phyloP scores from a whole-genome alignment of 2,888 invertebrate genomes.

The Limnephilus auricula region DNA sequence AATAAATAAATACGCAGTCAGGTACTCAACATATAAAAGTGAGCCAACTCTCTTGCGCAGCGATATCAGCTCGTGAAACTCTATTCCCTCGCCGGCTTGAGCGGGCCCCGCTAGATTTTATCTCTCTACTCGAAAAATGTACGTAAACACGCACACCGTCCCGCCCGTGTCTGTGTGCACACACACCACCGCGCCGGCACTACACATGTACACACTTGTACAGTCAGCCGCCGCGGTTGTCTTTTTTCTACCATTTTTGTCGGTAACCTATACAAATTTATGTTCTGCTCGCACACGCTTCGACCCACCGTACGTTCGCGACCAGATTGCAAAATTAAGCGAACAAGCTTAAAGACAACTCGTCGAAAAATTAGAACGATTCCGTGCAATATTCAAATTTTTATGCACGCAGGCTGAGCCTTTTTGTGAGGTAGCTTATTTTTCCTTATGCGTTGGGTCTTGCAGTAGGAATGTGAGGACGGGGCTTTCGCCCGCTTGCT shows the following conservation, averaged over 20 bases:
- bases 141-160: constrained; percentile 60
- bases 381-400: neutral
- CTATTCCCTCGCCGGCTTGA: constrained; percentile 66
- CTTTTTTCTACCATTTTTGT: constrained; percentile 65
- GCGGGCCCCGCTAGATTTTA: constrained; percentile 66
- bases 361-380: neutral
- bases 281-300: constrained; percentile 66
- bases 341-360: neutral
- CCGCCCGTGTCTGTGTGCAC: constrained; percentile 38
- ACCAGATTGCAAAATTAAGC: neutral
- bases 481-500: constrained; percentile 65
- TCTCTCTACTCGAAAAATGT: constrained; percentile 66
- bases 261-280: constrained; percentile 66
- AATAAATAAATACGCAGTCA: neutral
- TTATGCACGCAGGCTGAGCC: neutral
- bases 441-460: neutral
- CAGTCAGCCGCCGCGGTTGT: constrained; percentile 63
- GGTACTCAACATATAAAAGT: constrained; percentile 44
- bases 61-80: constrained; percentile 65
- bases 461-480: neutral
- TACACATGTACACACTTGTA: constrained; percentile 61
- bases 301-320: constrained; percentile 62
- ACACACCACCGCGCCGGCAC: neutral
- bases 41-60: constrained; percentile 58
- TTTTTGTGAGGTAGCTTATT: constrained; percentile 33